Evolutionary conservation across 2,113 vertebrate species (phyloP).

Genomic region (Hyla sarda): DNA sequence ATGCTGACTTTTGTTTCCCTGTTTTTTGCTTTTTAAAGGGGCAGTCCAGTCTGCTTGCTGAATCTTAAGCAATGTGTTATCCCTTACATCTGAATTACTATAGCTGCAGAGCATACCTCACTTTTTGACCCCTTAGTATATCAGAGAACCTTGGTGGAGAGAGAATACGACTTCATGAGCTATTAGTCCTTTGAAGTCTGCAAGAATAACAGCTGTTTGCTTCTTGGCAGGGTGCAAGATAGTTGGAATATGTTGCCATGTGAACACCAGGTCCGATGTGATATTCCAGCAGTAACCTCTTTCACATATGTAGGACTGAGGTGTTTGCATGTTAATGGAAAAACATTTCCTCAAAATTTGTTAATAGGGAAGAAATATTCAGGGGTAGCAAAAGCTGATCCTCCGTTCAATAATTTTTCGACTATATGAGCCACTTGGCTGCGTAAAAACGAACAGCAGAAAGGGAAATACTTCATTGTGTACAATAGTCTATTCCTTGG

Average conservation of each 20-base stretch:
- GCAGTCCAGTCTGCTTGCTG: neutral
- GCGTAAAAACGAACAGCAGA: neutral
- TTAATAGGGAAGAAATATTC: neutral
- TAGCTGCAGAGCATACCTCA: neutral
- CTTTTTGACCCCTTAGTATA: slow-evolving; percentile 16
- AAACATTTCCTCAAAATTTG: neutral
- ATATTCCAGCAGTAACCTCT: slow-evolving; percentile 22
- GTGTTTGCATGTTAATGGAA: neutral
- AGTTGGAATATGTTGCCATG: slow-evolving; percentile 14
- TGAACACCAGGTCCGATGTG: neutral
- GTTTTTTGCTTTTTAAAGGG: neutral
- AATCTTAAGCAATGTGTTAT: neutral
- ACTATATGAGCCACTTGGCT: neutral
- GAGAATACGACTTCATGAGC: neutral
- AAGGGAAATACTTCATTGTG: neutral
- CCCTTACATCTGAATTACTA: neutral
- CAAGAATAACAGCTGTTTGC: slow-evolving; percentile 44
- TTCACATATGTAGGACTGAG: neutral
- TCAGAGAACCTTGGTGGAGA: neutral
- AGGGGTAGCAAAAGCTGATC: neutral
- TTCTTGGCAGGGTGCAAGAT: slow-evolving; percentile 28
- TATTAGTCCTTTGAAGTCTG: slow-evolving; percentile 20
- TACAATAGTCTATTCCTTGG: neutral
- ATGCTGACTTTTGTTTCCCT: neutral
- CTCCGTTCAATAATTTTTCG: neutral